A percentile compares a stretch with the other conserved stretches of the same genome.
phyloP scores from a whole-genome alignment of 2,113 vertebrate genomes.

The Narcine bancroftii region DNA sequence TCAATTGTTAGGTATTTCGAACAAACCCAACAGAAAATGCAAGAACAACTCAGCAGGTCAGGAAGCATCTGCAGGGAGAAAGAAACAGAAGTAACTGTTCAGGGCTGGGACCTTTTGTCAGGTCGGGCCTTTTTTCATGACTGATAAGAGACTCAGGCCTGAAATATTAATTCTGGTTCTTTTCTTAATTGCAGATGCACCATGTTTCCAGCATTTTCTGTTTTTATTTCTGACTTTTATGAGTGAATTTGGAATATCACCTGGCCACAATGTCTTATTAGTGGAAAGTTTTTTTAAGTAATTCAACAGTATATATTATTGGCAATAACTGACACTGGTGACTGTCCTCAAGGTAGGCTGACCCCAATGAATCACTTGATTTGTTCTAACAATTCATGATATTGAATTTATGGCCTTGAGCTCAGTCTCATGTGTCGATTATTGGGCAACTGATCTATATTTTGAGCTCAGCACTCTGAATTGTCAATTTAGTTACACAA shows the following conservation, averaged over 20 bases:
- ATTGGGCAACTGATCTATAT: not conserved
- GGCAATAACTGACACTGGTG: not conserved
- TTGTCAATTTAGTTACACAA: not conserved
- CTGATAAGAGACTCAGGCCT: too few relatives aligned
- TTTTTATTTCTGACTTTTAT: too few relatives aligned
- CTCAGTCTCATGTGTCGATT: not conserved
- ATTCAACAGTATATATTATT: constrained; percentile 28
- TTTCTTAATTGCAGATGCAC: too few relatives aligned
- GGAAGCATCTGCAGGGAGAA: too few relatives aligned
- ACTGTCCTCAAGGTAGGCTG: not conserved
- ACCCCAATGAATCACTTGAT: not conserved
- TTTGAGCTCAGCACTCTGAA: not conserved
- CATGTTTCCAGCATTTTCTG: too few relatives aligned
- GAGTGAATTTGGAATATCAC: not conserved
- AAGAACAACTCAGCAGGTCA: too few relatives aligned
- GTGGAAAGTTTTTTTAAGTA: not conserved
- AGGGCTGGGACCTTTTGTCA: too few relatives aligned
- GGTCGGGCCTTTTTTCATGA: too few relatives aligned
- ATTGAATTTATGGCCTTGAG: not conserved
- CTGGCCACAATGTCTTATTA: not conserved
- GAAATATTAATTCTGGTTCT: too few relatives aligned
- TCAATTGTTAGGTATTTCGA: not conserved
- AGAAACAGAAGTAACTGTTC: too few relatives aligned
- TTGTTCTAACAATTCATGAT: not conserved
- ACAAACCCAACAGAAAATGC: not conserved